A percentile compares a stretch with the other conserved stretches of the same genome.
phyloP scores from a whole-genome alignment of 2,888 invertebrate genomes.

The Synergus laeviventris region DNA sequence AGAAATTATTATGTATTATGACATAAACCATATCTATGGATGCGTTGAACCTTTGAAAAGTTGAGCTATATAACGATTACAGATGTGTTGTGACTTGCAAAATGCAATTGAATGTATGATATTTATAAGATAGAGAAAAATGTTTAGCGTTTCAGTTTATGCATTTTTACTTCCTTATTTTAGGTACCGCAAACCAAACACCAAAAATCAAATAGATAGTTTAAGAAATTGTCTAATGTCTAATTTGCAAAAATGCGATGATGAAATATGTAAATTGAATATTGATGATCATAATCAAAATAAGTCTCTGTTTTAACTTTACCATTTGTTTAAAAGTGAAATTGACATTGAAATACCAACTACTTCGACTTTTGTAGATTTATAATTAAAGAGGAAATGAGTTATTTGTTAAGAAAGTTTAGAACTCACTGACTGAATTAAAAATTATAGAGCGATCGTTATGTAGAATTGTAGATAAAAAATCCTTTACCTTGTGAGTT shows the following conservation, averaged over 20 bases:
- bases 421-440: constrained; percentile 56
- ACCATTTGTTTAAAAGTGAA: neutral
- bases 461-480: constrained; percentile 3
- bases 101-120: constrained; percentile 1
- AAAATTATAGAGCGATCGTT: constrained; percentile 29
- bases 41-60: constrained; percentile 54
- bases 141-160: neutral
- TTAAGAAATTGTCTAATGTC: neutral
- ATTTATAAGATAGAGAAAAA: neutral
- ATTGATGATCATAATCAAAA: neutral
- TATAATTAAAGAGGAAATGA: constrained; percentile 45
- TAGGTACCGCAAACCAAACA: neutral
- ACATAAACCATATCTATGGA: constrained; percentile 67
- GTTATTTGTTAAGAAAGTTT: constrained; percentile 49
- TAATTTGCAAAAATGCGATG: neutral
- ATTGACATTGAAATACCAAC: neutral
- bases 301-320: neutral
- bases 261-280: too few relatives aligned
- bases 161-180: neutral
- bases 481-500: constrained; percentile 47
- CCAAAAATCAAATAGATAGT: neutral
- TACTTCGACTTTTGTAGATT: constrained; percentile 34
- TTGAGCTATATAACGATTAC: neutral
- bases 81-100: neutral
- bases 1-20: constrained; percentile 59